phyloP scores from a whole-genome alignment of 2,888 invertebrate genomes.

The Drosophila paucipuncta region DNA sequence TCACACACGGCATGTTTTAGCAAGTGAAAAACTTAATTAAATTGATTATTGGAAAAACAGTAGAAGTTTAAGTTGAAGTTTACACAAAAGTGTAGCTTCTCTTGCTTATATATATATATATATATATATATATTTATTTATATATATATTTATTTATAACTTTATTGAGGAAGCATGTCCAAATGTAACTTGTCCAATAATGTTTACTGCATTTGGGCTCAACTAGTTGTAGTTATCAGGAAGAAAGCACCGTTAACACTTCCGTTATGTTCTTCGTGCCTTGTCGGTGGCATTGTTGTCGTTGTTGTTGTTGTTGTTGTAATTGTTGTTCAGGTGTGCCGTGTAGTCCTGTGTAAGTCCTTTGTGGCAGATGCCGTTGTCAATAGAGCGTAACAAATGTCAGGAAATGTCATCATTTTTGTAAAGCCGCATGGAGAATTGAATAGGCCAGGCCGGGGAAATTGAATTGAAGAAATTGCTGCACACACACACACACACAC shows the following conservation, averaged over 20 bases:
- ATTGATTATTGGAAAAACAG: too few relatives aligned
- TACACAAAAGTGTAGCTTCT: too few relatives aligned
- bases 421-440: constrained; percentile 33
- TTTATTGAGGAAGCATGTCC: not conserved
- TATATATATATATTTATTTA: too few relatives aligned
- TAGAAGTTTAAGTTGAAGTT: too few relatives aligned
- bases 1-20: not conserved
- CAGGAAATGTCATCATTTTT: constrained; percentile 82
- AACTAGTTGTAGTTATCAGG: constrained; percentile 2
- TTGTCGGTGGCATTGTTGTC: constrained; percentile 41
- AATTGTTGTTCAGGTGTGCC: constrained; percentile 7
- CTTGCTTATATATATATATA: too few relatives aligned
- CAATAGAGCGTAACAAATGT: constrained; percentile 73
- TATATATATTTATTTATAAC: not conserved
- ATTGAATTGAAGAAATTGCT: constrained; percentile 16
- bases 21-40: not conserved
- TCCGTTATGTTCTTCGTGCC: constrained; percentile 57
- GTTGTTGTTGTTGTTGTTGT: constrained; percentile 31
- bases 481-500: constrained; percentile 5
- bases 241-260: constrained; percentile 68
- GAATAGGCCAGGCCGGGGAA: constrained; percentile 18
- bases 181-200: not conserved
- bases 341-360: constrained; percentile 25
- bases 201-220: not conserved
- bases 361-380: constrained; percentile 55